Evolutionary conservation across 2,888 invertebrate genomes (phyloP).

Genomic region (Yponomeuta malinellus): DNA sequence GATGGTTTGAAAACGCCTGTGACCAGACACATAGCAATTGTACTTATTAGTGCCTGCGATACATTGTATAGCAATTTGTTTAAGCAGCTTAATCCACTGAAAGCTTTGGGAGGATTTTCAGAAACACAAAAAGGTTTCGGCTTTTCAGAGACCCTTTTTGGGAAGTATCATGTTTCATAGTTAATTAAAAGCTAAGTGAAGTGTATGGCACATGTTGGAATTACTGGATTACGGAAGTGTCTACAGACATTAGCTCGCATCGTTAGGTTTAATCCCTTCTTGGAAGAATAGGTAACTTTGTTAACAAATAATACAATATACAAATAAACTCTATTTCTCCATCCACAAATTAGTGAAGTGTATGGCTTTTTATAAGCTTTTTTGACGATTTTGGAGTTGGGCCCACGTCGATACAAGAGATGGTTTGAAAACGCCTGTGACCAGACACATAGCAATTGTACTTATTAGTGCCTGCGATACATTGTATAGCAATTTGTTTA

Average conservation of each 20-base stretch:
- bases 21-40: background rate
- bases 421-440: background rate
- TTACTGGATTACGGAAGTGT: background rate
- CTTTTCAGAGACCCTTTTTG: too few species aligned
- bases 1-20: background rate
- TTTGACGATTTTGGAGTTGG: too few species aligned
- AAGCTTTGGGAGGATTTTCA: background rate
- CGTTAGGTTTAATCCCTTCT: background rate
- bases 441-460: background rate
- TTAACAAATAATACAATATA: too few species aligned
- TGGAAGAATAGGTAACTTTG: background rate
- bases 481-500: background rate
- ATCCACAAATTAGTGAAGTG: too few species aligned
- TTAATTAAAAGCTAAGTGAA: background rate
- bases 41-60: background rate
- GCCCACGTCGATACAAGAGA: too few species aligned
- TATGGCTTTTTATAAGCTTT: too few species aligned
- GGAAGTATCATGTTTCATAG: background rate
- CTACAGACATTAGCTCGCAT: background rate
- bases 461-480: background rate
- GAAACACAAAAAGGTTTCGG: too few species aligned
- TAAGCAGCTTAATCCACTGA: background rate
- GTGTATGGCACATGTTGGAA: background rate
- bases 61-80: background rate
- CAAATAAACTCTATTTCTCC: too few species aligned